Evolutionary conservation across 2,888 invertebrate genomes (phyloP).

Genomic region (Crepidodera aurea): DNA sequence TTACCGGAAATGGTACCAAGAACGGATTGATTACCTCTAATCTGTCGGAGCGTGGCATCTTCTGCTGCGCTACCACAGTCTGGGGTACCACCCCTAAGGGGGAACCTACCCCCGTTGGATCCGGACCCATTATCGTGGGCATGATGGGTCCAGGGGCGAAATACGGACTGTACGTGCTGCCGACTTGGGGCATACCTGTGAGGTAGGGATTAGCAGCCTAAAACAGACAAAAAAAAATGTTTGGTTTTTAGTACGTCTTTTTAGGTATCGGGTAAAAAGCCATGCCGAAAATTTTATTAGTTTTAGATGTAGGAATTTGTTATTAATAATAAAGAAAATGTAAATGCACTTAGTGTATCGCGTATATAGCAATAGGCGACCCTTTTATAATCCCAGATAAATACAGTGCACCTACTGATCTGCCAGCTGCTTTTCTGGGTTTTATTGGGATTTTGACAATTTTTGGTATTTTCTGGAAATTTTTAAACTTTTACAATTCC

Average conservation of each 20-base stretch:
- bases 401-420: too few relatives aligned
- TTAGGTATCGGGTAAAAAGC: not conserved
- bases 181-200: conserved; percentile 88
- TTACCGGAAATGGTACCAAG: conserved; percentile 29
- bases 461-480: too few relatives aligned
- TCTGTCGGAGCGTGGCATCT: conserved; percentile 93
- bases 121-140: conserved; percentile 89
- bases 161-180: conserved; percentile 90
- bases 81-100: conserved; percentile 85
- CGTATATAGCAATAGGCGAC: too few relatives aligned
- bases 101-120: conserved; percentile 81
- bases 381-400: too few relatives aligned
- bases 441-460: too few relatives aligned
- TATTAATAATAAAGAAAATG: too few relatives aligned
- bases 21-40: conserved; percentile 81
- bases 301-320: too few relatives aligned
- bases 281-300: too few relatives aligned
- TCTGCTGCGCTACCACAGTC: conserved; percentile 88
- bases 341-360: too few relatives aligned
- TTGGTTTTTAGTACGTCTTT: conserved; percentile 7
- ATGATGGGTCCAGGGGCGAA: conserved; percentile 88
- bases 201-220: conserved; percentile 92
- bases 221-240: conserved; percentile 43
- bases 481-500: too few relatives aligned
- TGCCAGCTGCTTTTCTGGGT: too few relatives aligned